Conservation (phyloP, 92 coral and sea anemone species). For the Hydrozoanthus gracilis region DNA sequence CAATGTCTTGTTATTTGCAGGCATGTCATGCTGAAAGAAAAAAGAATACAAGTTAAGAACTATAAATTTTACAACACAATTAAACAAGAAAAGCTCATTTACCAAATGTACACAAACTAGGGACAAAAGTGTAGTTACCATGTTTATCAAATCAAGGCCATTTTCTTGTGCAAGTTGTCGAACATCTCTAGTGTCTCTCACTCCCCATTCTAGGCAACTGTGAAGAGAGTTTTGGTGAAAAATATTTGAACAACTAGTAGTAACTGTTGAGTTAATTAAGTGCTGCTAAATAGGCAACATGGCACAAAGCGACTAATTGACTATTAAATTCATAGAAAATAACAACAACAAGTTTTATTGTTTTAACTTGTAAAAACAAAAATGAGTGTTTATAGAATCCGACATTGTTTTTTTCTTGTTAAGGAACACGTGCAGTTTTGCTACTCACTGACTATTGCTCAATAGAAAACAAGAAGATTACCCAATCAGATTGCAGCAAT, state of each 20-base stretch:
- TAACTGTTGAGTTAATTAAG: neutral
- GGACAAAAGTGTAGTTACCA: neutral
- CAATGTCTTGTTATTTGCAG: constrained; percentile 44
- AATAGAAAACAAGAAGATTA: too few species aligned
- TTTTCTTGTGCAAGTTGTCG: constrained; percentile 27
- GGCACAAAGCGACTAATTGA: too few species aligned
- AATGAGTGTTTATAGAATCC: too few species aligned
- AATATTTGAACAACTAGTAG: neutral
- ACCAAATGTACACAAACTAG: neutral
- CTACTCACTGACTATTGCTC: too few species aligned
- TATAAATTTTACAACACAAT: neutral
- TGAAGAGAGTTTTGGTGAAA: neutral
- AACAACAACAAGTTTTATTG: too few species aligned
- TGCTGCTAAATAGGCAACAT: too few species aligned
- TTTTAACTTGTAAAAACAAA: too few species aligned
- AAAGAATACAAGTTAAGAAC: too few species aligned
- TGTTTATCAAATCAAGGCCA: constrained; percentile 33
- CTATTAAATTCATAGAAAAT: too few species aligned
- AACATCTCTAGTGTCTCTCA: constrained; percentile 26
- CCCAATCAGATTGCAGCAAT: too few species aligned
- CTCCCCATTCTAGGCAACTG: constrained; percentile 46
- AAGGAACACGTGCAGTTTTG: too few species aligned
- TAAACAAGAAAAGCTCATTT: neutral
- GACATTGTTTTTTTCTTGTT: too few species aligned
- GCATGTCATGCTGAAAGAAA: constrained; percentile 32